phyloP scores from a whole-genome alignment of 2,797 vertebrate genomes.

The Benthosema pterotum region DNA sequence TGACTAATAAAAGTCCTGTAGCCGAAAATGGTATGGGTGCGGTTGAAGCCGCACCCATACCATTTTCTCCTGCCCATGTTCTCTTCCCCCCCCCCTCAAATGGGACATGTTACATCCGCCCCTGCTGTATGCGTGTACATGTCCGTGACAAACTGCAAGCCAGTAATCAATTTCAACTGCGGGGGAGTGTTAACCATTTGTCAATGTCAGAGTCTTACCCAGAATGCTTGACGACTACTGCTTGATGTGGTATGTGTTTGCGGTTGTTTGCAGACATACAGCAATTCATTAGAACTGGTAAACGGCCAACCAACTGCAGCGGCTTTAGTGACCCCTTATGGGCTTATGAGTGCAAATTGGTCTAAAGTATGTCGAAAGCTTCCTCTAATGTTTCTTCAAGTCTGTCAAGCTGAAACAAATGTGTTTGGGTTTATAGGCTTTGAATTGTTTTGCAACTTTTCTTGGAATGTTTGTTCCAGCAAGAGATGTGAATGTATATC shows the following conservation, averaged over 20 bases:
- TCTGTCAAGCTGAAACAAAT: not conserved
- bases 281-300: not conserved
- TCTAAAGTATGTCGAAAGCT: not conserved
- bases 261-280: slow-evolving; percentile 5
- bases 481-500: not conserved
- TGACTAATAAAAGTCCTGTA: no score
- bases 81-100: no score
- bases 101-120: no score
- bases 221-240: not conserved
- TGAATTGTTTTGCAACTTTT: not conserved
- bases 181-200: slow-evolving; percentile 4
- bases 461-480: not conserved
- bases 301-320: not conserved
- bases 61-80: no score
- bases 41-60: no score
- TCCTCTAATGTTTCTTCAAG: not conserved
- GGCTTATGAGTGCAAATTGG: not conserved
- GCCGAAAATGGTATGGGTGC: no score
- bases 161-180: slow-evolving; percentile 4
- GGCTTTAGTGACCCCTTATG: not conserved
- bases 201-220: not conserved
- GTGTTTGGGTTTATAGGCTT: not conserved
- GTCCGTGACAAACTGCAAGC: no score
- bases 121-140: not conserved
- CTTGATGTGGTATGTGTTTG: not conserved